These are phyloP conservation scores for Zeuzera pyrina DNA, from an alignment of 2,888 invertebrate species.

Conservation along the genomic window DNA sequence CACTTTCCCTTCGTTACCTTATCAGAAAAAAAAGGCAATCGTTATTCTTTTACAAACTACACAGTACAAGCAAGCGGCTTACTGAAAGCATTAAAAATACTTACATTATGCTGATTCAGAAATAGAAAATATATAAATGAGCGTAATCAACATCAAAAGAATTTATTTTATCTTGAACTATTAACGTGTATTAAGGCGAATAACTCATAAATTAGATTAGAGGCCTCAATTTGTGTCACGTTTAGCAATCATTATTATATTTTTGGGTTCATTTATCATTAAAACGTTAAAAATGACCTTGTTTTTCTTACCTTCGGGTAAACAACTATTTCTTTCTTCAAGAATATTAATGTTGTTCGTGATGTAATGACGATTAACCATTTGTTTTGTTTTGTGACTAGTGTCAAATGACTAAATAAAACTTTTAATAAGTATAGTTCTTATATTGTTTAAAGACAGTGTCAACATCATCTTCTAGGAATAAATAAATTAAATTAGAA, in stretches of 20 bases:
- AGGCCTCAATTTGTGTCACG: slow-evolving; percentile 53
- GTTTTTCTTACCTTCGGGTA: slow-evolving; percentile 7
- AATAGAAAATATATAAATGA: slow-evolving; percentile 49
- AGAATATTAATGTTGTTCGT: too few relatives aligned
- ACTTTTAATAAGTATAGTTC: too few relatives aligned
- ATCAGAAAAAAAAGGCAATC: background rate
- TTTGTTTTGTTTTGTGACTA: too few relatives aligned
- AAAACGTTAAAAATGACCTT: slow-evolving; percentile 46
- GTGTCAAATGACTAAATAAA: too few relatives aligned
- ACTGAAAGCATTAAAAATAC: slow-evolving; percentile 23
- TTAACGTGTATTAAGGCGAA: slow-evolving; percentile 54
- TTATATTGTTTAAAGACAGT: too few relatives aligned
- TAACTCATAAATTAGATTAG: slow-evolving; percentile 61
- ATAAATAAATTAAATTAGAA: too few relatives aligned
- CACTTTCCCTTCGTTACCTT: background rate
- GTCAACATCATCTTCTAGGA: too few relatives aligned
- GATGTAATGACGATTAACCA: too few relatives aligned
- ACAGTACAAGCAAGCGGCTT: background rate
- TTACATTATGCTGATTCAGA: slow-evolving; percentile 31
- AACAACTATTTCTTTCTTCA: slow-evolving; percentile 1
- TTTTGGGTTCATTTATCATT: slow-evolving; percentile 58
- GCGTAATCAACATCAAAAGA: slow-evolving; percentile 59
- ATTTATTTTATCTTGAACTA: slow-evolving; percentile 43
- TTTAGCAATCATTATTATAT: slow-evolving; percentile 54
- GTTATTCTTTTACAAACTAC: background rate